Percentiles rank a stretch among this genome's conserved stretches.
These are phyloP conservation scores for Hetaerina americana DNA, from an alignment of 1,140 invertebrate genomes.

Conservation along the genomic window DNA sequence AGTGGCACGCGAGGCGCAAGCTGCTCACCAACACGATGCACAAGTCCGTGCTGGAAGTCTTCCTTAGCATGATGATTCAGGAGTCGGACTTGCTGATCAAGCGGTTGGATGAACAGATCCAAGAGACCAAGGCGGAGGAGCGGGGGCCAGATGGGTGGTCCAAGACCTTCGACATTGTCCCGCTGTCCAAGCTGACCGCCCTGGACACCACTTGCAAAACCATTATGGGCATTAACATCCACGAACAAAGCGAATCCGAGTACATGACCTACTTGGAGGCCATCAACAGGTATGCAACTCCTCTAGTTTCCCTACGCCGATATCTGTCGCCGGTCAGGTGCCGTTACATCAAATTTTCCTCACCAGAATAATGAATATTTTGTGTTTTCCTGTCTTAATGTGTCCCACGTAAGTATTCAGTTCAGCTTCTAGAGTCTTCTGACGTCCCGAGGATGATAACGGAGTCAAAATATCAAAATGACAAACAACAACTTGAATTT, in stretches of 20 bases:
- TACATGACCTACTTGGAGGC: conserved; percentile 45
- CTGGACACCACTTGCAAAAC: conserved; percentile 56
- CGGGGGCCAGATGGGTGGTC: conserved; percentile 22
- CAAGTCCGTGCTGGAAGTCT: conserved; percentile 56
- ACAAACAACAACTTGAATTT: no score
- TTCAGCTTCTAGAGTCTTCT: no score
- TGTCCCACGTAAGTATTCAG: no score
- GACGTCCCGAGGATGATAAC: no score
- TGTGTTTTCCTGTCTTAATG: no score
- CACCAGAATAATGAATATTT: no score
- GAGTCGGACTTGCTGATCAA: conserved; percentile 41
- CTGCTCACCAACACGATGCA: conserved; percentile 66
- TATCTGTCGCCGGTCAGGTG: no score
- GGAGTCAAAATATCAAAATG: no score
- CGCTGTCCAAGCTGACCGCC: conserved; percentile 45
- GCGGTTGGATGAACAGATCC: conserved; percentile 40
- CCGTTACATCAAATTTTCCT: no score
- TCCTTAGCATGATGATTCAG: conserved; percentile 33
- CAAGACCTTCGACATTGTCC: conserved; percentile 42
- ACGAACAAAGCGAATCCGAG: conserved; percentile 41
- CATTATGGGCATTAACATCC: conserved; percentile 49
- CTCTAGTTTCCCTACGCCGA: no score
- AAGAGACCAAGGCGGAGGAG: no score
- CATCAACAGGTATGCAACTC: conserved; percentile 33
- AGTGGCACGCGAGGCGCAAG: conserved; percentile 53